Evolutionary conservation across 1,140 invertebrate species (phyloP), one percentile per base, ranked within the genome.

Genomic region (Zeugodacus cucurbitae): DNA sequence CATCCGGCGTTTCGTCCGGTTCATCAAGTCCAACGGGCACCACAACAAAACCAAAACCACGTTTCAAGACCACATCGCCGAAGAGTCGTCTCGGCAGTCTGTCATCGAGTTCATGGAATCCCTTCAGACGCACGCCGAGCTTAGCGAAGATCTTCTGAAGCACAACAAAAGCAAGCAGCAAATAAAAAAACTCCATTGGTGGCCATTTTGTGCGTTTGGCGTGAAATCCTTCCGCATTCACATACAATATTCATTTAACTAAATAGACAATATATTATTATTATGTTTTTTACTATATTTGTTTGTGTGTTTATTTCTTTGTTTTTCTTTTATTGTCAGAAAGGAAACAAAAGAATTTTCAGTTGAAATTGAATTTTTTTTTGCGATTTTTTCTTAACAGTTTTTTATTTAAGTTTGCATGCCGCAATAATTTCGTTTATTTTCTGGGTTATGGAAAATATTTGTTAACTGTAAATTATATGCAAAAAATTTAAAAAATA

Each of bases 101-200:
- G 17, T 93, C 92, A 0, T 91, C 91, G 37, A 91, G 90, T 37
- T 91, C 91, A 17, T 93, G 93, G 93, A 93, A 93, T 92, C 92
- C 92, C 37, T 93, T 93, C 88, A 89, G 93, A 44, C 92, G 92
- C 41, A 92, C 92, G 20, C 91, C 92, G 20, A 93, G 93, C 89
- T 88, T 93, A 85, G 93, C 92, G 10, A 93, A 93, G 88, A 93
- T 93, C 37, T 93, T 70, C 62, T 87, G 34, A 62, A 78, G 58
- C 11, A 37, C 37, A 88, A 85, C 37, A 88, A 48, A 86, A 48
- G 26, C 29, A 67, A 78, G 22, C 11, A 20, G 44, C 14, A 82
- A 57, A 87, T 58, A 44, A 44, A 48, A 41, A 26, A 78, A 62
- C 44, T 85, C 74, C 41, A 88, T 85, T 57, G 34, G 88, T 88